phyloP scores from a whole-genome alignment of 2,888 invertebrate species.

The Limenitis camilla region DNA sequence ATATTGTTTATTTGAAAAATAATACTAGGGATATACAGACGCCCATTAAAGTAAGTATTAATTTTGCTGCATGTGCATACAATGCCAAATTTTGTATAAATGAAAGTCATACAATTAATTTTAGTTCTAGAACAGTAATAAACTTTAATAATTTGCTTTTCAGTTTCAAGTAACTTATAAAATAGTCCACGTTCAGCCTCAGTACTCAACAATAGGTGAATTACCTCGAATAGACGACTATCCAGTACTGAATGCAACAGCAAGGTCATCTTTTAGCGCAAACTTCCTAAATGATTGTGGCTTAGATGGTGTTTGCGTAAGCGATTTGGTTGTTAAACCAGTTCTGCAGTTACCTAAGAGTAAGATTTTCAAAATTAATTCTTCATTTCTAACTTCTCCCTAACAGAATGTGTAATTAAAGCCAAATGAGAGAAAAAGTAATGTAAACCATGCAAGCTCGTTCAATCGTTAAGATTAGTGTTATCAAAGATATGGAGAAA shows the following conservation, averaged over 20 bases:
- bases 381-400: too few relatives aligned
- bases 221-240: slow-evolving; percentile 84
- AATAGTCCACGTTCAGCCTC: slow-evolving; percentile 80
- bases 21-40: slow-evolving; percentile 91
- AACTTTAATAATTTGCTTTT: slow-evolving; percentile 20
- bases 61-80: not conserved
- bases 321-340: slow-evolving; percentile 81
- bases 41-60: slow-evolving; percentile 79
- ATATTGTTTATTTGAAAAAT: slow-evolving; percentile 90
- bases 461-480: too few relatives aligned
- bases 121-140: not conserved
- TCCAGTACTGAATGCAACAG: slow-evolving; percentile 92
- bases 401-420: too few relatives aligned
- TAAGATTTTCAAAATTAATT: too few relatives aligned
- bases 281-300: slow-evolving; percentile 95
- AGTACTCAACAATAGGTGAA: slow-evolving; percentile 62
- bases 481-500: too few relatives aligned
- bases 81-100: not conserved
- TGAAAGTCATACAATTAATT: not conserved
- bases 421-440: too few relatives aligned
- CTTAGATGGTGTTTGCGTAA: slow-evolving; percentile 88
- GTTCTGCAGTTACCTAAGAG: slow-evolving; percentile 75
- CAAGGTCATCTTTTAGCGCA: slow-evolving; percentile 85
- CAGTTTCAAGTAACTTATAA: slow-evolving; percentile 89
- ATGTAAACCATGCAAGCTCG: too few relatives aligned